Percentiles rank a stretch among this genome's conserved stretches.
phyloP scores from a whole-genome alignment of 2,888 invertebrate species.

The Bombylius discolor region DNA sequence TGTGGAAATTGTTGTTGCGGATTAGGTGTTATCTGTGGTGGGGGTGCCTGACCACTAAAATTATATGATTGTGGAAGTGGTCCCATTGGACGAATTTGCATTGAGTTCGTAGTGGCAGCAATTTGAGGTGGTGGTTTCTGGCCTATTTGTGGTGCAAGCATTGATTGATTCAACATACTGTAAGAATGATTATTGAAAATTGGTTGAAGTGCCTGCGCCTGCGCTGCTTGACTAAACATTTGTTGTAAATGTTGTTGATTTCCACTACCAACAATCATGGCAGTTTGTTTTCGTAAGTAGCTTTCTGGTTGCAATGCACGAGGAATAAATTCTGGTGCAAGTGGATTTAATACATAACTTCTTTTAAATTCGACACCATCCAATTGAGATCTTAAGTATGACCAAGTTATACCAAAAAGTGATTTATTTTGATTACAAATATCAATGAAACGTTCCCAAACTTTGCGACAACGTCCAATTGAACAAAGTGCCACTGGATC shows the following conservation, averaged over 20 bases:
- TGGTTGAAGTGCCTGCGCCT: constrained; percentile 11
- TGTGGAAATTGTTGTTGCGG: constrained; percentile 24
- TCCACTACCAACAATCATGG: constrained; percentile 16
- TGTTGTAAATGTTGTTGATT: constrained; percentile 12
- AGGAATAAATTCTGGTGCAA: constrained; percentile 70
- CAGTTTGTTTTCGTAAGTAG: constrained; percentile 36
- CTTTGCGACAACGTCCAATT: constrained; percentile 63
- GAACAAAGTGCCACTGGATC: constrained; percentile 73
- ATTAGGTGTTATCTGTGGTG: constrained; percentile 5
- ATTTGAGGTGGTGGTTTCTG: constrained; percentile 17
- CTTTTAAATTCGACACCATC: constrained; percentile 63
- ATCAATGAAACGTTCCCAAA: constrained; percentile 68
- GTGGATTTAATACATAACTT: constrained; percentile 64
- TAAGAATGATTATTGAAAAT: constrained; percentile 13
- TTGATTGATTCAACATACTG: constrained; percentile 27
- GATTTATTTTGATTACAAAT: constrained; percentile 57
- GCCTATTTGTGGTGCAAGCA: constrained; percentile 17
- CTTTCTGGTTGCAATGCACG: constrained; percentile 41
- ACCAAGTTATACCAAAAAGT: constrained; percentile 59
- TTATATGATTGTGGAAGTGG: constrained; percentile 18
- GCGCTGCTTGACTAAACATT: background rate
- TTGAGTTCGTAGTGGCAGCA: constrained; percentile 20
- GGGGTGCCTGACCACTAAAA: constrained; percentile 22
- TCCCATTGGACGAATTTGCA: constrained; percentile 19
- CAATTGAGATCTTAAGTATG: constrained; percentile 50